These are phyloP conservation scores for Oasisia sp. DNA, from an alignment of 2,888 invertebrate species.

Conservation along the genomic window DNA sequence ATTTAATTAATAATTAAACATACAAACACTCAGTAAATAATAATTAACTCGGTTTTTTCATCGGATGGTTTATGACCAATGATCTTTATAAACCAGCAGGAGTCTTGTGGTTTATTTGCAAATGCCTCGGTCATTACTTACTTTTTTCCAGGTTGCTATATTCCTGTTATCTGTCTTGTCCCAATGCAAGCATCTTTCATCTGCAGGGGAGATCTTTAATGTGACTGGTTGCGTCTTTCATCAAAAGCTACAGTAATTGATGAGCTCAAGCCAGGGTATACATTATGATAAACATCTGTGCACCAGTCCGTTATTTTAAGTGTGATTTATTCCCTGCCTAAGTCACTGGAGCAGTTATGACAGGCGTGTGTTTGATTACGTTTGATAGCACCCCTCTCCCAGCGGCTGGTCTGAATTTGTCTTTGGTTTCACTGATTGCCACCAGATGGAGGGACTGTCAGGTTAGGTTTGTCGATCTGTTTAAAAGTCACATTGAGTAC, in stretches of 20 bases:
- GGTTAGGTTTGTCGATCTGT: not conserved
- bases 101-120: not conserved
- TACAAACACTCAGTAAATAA: not conserved
- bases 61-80: not conserved
- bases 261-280: not conserved
- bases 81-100: not conserved
- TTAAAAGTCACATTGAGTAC: not conserved
- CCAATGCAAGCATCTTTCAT: not conserved
- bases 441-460: constrained; percentile 12
- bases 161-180: not conserved
- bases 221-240: not conserved
- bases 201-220: not conserved
- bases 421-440: not conserved
- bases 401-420: not conserved
- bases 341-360: not conserved
- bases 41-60: not conserved
- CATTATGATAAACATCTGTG: constrained; percentile 14
- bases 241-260: constrained; percentile 12
- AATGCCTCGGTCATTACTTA: not conserved
- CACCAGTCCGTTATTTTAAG: not conserved
- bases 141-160: not conserved
- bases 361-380: not conserved
- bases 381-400: not conserved
- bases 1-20: not conserved
- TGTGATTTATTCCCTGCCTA: not conserved